phyloP scores from a whole-genome alignment of 2,888 invertebrate genomes.

The Drosophila mercatorum region DNA sequence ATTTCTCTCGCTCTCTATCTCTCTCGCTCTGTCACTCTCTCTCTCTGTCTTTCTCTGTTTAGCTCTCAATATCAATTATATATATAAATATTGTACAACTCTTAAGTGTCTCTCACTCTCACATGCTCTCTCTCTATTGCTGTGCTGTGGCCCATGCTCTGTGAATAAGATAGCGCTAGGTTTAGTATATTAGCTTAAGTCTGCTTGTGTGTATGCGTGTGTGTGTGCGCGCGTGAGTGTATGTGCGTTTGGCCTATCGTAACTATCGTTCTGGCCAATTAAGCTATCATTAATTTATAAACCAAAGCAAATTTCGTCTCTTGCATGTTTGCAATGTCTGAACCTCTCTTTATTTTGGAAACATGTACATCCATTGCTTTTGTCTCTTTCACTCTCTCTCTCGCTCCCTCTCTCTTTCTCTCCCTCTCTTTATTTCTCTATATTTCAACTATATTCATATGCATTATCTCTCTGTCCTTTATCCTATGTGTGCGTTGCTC shows the following conservation, averaged over 20 bases:
- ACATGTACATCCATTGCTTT: conserved; percentile 41
- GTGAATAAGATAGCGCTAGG: conserved; percentile 69
- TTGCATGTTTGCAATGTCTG: conserved; percentile 70
- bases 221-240: conserved; percentile 9
- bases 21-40: conserved; percentile 32
- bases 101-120: conserved; percentile 28
- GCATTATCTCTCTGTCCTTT: conserved; percentile 2
- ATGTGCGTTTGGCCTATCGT: conserved; percentile 37
- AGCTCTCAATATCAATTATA: conserved; percentile 43
- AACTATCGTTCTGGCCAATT: conserved; percentile 39
- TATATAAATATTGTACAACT: conserved; percentile 37
- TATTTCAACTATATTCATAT: conserved; percentile 4
- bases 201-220: conserved; percentile 35
- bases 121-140: conserved; percentile 28
- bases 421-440: background rate
- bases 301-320: conserved; percentile 43
- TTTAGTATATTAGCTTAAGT: conserved; percentile 60
- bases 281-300: conserved; percentile 40
- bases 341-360: conserved; percentile 34
- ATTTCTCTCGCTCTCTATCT: conserved; percentile 20
- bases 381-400: conserved; percentile 2
- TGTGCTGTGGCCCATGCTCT: conserved; percentile 70
- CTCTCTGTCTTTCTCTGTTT: conserved; percentile 11
- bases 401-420: background rate
- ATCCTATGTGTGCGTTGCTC: conserved; percentile 52